A percentile compares a stretch with the other conserved stretches of the same genome.
These are phyloP conservation scores for Eufriesea mexicana DNA, from an alignment of 1,140 invertebrate genomes.

Conservation along the genomic window DNA sequence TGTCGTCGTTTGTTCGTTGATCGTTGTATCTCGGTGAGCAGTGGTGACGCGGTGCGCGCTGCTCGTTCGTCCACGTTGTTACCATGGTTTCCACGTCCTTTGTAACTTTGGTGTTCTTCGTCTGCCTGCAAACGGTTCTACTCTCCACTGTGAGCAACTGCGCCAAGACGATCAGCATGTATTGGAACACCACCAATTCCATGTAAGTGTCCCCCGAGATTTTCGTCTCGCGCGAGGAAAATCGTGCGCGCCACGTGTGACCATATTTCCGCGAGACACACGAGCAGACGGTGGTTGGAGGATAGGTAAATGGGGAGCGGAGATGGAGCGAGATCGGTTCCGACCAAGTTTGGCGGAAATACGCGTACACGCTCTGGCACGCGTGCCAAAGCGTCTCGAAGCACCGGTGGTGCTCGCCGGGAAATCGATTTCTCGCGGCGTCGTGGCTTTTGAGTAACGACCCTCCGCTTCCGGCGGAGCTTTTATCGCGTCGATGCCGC, in stretches of 20 bases:
- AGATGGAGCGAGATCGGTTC: too few relatives aligned
- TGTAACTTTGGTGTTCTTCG: slow-evolving; percentile 87
- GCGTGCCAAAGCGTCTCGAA: slow-evolving; percentile 64
- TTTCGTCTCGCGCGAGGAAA: neutral
- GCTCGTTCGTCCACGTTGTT: slow-evolving; percentile 73
- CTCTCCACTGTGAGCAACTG: slow-evolving; percentile 89
- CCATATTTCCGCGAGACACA: too few relatives aligned
- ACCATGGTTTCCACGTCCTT: slow-evolving; percentile 85
- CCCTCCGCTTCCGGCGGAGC: slow-evolving; percentile 54
- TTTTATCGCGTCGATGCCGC: slow-evolving; percentile 59
- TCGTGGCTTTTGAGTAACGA: slow-evolving; percentile 64
- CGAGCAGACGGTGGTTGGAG: too few relatives aligned
- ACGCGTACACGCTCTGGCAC: slow-evolving; percentile 33
- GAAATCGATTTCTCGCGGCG: slow-evolving; percentile 71
- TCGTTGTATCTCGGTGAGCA: slow-evolving; percentile 62
- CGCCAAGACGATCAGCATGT: slow-evolving; percentile 92
- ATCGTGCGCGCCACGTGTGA: slow-evolving; percentile 13
- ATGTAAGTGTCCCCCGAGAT: slow-evolving; percentile 84
- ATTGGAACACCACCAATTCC: slow-evolving; percentile 93
- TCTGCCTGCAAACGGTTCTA: slow-evolving; percentile 90
- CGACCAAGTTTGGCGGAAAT: too few relatives aligned
- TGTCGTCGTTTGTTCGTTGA: slow-evolving; percentile 50
- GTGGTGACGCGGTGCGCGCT: slow-evolving; percentile 64
- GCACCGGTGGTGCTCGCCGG: slow-evolving; percentile 27
- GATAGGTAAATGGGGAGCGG: too few relatives aligned